Evolutionary conservation across 1,140 invertebrate species (phyloP).

Genomic region (Zaprionus ornatus): DNA sequence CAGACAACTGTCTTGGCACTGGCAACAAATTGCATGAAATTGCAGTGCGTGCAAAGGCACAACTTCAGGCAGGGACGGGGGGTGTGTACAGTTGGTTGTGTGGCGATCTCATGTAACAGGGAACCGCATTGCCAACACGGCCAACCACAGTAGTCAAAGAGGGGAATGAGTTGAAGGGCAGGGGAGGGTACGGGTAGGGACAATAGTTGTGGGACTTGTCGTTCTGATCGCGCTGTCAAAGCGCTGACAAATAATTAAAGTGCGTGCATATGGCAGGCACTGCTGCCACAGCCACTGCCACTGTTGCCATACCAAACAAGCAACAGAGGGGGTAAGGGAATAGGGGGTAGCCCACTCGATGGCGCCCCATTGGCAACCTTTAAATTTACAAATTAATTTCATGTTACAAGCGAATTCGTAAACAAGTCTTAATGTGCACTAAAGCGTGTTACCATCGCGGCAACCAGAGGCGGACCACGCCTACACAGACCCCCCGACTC

Average conservation of each 20-base stretch:
- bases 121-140: background rate
- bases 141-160: background rate
- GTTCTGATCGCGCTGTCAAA: conserved; percentile 25
- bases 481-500: background rate
- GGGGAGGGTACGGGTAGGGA: background rate
- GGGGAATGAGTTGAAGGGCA: background rate
- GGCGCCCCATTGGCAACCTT: conserved; percentile 55
- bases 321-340: too few species aligned
- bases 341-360: background rate
- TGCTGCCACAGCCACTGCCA: background rate
- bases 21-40: conserved; percentile 50
- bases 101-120: background rate
- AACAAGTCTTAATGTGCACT: conserved; percentile 80
- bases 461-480: conserved; percentile 33
- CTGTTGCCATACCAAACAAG: background rate
- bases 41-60: conserved; percentile 53
- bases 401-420: conserved; percentile 79
- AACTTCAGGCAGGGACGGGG: background rate
- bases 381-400: conserved; percentile 80
- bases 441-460: conserved; percentile 63
- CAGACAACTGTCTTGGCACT: background rate
- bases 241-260: conserved; percentile 60
- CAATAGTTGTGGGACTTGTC: conserved; percentile 2
- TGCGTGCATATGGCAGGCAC: conserved; percentile 39
- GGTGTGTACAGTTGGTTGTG: background rate